Conservation (phyloP, 2,797 vertebrate species). For the Ispidina picta region DNA sequence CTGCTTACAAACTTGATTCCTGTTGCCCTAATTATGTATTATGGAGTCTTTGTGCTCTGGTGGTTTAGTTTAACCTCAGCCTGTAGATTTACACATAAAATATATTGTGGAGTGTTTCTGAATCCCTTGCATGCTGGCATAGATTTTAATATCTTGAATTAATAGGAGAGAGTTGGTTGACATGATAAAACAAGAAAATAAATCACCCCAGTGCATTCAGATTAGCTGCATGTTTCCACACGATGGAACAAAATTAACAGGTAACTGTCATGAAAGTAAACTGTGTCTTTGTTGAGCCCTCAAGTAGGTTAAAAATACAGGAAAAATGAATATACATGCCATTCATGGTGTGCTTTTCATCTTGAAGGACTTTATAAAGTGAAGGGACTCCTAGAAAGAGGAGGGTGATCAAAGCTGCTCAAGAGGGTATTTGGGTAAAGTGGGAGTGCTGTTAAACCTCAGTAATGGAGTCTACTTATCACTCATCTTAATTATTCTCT, state of each 20-base stretch:
- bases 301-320: conserved; percentile 9
- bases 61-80: not conserved
- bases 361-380: not conserved
- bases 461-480: not conserved
- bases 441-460: not conserved
- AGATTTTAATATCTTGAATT: conserved; percentile 44
- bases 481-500: conserved; percentile 14
- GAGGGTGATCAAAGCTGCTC: conserved; percentile 55
- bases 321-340: conserved; percentile 45
- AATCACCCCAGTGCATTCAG: not conserved
- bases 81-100: not conserved
- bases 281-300: conserved; percentile 16
- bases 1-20: not conserved
- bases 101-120: not conserved
- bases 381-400: not conserved
- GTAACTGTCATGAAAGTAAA: conserved; percentile 35
- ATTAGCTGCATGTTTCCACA: not conserved
- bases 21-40: not conserved
- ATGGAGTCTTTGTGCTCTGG: not conserved
- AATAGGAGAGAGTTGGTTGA: conserved; percentile 9
- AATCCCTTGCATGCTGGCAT: not conserved
- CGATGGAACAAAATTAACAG: conserved; percentile 32
- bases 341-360: conserved; percentile 22
- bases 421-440: not conserved
- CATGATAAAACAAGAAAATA: conserved; percentile 10